These are phyloP conservation scores for Odontomachus brunneus DNA, from an alignment of 1,140 invertebrate genomes.

Conservation along the genomic window DNA sequence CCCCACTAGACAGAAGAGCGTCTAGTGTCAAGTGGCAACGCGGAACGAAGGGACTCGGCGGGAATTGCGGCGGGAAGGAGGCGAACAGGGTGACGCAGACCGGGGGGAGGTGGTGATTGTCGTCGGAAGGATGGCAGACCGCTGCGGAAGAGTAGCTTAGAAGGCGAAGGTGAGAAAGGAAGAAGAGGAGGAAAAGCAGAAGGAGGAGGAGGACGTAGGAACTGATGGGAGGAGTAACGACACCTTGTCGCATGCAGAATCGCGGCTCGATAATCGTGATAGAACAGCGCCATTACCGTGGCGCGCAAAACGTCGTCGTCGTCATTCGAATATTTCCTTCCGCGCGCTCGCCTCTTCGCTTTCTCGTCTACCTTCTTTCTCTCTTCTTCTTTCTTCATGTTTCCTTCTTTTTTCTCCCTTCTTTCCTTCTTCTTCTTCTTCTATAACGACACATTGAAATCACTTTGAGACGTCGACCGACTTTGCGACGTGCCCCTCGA, in stretches of 20 bases:
- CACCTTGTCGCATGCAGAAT: slow-evolving; percentile 72
- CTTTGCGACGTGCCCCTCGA: slow-evolving; percentile 48
- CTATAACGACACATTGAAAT: slow-evolving; percentile 58
- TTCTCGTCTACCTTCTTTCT: neutral
- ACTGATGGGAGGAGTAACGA: slow-evolving; percentile 62
- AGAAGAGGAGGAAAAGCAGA: slow-evolving; percentile 15
- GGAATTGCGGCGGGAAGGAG: neutral
- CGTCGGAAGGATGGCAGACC: slow-evolving; percentile 43
- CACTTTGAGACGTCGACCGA: slow-evolving; percentile 57
- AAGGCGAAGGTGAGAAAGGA: slow-evolving; percentile 52
- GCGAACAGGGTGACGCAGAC: neutral
- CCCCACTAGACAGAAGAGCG: slow-evolving; percentile 73
- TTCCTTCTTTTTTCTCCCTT: no score
- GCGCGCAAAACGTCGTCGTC: slow-evolving; percentile 47
- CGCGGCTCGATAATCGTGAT: slow-evolving; percentile 71
- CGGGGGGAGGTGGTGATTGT: slow-evolving; percentile 47
- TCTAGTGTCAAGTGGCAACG: slow-evolving; percentile 75
- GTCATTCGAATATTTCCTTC: slow-evolving; percentile 58
- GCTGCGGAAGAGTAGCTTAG: slow-evolving; percentile 36
- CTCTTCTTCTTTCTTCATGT: neutral
- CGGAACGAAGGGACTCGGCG: slow-evolving; percentile 49
- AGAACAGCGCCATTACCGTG: slow-evolving; percentile 70
- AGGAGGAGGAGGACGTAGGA: slow-evolving; percentile 1
- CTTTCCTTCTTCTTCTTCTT: neutral
- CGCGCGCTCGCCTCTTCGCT: slow-evolving; percentile 21